These are phyloP conservation scores for Sphenopsis melanotis DNA, from an alignment of 2,797 vertebrate genomes.

Conservation along the genomic window DNA sequence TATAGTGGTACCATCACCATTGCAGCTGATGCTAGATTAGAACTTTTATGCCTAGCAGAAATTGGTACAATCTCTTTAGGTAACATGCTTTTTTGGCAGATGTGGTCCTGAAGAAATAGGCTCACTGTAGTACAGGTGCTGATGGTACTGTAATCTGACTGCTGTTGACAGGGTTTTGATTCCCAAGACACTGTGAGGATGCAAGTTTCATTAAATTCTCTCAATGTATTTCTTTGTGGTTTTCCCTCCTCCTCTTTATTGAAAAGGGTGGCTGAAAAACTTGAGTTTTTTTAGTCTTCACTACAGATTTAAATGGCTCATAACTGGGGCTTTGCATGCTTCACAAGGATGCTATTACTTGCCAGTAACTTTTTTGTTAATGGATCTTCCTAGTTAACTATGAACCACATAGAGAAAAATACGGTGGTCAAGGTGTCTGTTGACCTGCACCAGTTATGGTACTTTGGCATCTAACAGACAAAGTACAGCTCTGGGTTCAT, in stretches of 20 bases:
- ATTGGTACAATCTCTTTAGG: not conserved
- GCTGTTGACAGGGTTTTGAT: not conserved
- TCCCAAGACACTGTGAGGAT: not conserved
- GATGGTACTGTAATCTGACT: not conserved
- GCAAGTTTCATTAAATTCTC: not conserved
- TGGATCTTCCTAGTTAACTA: constrained; percentile 15
- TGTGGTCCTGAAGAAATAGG: not conserved
- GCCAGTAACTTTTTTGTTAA: not conserved
- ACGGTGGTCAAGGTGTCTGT: not conserved
- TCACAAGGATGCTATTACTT: not conserved
- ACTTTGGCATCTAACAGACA: not conserved
- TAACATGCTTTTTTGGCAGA: not conserved
- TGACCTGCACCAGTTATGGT: not conserved
- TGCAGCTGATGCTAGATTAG: not conserved
- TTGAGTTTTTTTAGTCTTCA: not conserved
- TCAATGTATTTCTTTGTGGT: not conserved
- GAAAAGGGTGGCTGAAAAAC: not conserved
- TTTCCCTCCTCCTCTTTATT: not conserved
- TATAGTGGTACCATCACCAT: not conserved
- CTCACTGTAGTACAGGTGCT: not conserved
- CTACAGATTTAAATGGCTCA: not conserved
- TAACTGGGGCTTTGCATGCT: not conserved
- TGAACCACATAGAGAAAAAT: constrained; percentile 43
- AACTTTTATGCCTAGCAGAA: not conserved
- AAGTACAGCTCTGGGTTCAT: not conserved